Conservation (phyloP, 2,888 invertebrate genomes). For the Watsonalla cultraria region DNA sequence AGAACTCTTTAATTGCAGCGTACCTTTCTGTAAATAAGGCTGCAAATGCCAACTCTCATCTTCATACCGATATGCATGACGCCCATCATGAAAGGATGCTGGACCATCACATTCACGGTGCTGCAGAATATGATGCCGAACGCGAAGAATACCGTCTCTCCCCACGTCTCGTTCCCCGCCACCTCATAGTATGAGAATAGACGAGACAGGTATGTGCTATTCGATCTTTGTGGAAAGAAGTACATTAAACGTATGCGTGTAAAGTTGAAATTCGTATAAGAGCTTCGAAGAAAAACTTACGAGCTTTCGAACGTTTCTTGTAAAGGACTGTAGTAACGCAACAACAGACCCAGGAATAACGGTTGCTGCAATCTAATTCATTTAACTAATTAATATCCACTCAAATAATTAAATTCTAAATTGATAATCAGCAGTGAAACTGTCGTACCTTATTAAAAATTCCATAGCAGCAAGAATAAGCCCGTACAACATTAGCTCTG, state of each 20-base stretch:
- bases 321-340: conserved; percentile 75
- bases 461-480: conserved; percentile 81
- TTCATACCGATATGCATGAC: conserved; percentile 90
- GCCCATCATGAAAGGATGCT: conserved; percentile 84
- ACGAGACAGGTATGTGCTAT: conserved; percentile 78
- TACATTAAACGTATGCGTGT: background rate
- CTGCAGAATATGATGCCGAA: conserved; percentile 82
- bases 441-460: conserved; percentile 76
- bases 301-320: conserved; percentile 41
- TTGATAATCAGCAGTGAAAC: no score
- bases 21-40: conserved; percentile 92
- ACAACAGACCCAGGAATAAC: conserved; percentile 79
- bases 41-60: conserved; percentile 88
- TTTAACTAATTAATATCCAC: conserved; percentile 4
- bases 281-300: conserved; percentile 38
- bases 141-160: conserved; percentile 83
- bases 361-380: conserved; percentile 80
- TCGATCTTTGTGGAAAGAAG: conserved; percentile 50
- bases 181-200: conserved; percentile 80
- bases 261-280: background rate
- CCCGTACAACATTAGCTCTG: conserved; percentile 80
- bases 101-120: conserved; percentile 80
- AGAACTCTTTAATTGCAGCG: background rate
- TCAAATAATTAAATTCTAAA: no score
- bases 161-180: conserved; percentile 68